Conservation (phyloP, 1,140 invertebrate species). For the Achatina immaculata region DNA sequence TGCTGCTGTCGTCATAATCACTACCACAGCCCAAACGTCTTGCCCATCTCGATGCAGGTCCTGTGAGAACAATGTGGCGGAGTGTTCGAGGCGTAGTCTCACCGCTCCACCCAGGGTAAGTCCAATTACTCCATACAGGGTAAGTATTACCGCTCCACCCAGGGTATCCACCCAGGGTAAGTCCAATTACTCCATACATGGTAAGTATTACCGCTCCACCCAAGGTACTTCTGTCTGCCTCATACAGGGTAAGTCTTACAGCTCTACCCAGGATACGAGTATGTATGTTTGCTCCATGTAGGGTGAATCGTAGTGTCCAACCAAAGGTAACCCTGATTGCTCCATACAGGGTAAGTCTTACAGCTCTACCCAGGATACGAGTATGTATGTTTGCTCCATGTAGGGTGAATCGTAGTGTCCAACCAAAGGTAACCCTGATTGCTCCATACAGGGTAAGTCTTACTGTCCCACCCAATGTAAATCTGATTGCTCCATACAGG, state of each 20-base stretch:
- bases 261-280: slow-evolving; percentile 48
- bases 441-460: too few species aligned
- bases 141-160: slow-evolving; percentile 51
- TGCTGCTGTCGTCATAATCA: background rate
- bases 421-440: too few species aligned
- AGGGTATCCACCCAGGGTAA: too few species aligned
- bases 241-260: slow-evolving; percentile 37
- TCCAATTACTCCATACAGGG: background rate
- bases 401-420: too few species aligned
- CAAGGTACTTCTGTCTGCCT: background rate
- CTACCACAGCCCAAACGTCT: background rate
- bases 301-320: slow-evolving; percentile 45
- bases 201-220: slow-evolving; percentile 51
- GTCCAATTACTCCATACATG: background rate
- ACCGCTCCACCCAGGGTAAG: slow-evolving; percentile 47
- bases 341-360: too few species aligned
- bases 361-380: too few species aligned
- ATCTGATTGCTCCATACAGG: background rate
- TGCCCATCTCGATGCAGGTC: slow-evolving; percentile 53
- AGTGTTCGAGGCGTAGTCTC: slow-evolving; percentile 51
- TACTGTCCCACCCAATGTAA: slow-evolving; percentile 48
- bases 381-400: background rate
- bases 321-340: too few species aligned
- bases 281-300: background rate
- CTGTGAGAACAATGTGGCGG: slow-evolving; percentile 47